phyloP scores from a whole-genome alignment of 2,113 vertebrate genomes.

The Jacana jacana region DNA sequence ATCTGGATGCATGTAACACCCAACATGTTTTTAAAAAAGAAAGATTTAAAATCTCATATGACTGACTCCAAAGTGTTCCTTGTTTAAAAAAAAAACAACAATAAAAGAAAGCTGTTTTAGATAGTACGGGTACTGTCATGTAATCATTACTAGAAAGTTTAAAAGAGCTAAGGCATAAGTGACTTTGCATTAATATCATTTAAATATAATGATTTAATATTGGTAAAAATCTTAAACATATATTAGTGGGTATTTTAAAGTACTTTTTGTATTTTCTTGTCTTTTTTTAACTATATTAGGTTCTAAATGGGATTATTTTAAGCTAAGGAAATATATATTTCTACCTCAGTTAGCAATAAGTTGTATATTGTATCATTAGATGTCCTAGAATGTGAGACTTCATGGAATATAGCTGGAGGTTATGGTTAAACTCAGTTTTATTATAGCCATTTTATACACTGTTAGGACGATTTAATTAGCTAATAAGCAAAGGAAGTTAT shows the following conservation, averaged over 20 bases:
- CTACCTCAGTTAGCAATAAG: not conserved
- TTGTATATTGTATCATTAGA: not conserved
- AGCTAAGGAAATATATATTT: not conserved
- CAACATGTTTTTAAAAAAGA: not conserved
- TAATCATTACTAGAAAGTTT: not conserved
- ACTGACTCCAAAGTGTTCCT: not conserved
- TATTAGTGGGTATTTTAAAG: not conserved
- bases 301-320: not conserved
- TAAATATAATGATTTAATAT: not conserved
- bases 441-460: slow-evolving; percentile 68
- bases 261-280: not conserved
- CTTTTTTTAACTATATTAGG: not conserved
- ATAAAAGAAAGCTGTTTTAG: not conserved
- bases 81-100: not conserved
- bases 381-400: slow-evolving; percentile 37
- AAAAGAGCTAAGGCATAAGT: not conserved
- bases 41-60: not conserved
- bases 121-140: not conserved
- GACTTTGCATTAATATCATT: not conserved
- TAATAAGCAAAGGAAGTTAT: slow-evolving; percentile 73
- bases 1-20: not conserved
- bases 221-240: not conserved
- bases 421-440: slow-evolving; percentile 71
- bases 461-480: slow-evolving; percentile 70
- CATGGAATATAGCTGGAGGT: slow-evolving; percentile 67